Percentiles rank a stretch among this genome's conserved stretches.
phyloP scores from a whole-genome alignment of 2,888 invertebrate genomes.

The Nezara viridula region DNA sequence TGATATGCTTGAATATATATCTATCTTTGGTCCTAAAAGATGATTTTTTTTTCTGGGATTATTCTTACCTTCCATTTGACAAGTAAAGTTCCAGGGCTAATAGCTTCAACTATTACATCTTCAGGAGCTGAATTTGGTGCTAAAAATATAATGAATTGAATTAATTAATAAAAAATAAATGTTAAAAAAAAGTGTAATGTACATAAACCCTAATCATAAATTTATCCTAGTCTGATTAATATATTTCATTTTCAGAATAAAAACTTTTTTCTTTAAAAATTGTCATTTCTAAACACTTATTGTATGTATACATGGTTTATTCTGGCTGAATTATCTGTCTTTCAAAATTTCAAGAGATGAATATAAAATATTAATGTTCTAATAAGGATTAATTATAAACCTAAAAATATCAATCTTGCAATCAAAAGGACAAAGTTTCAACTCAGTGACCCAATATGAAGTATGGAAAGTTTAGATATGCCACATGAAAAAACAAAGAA shows the following conservation, averaged over 20 bases:
- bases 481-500: no score
- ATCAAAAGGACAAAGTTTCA: background rate
- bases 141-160: slow-evolving; percentile 65
- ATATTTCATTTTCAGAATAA: background rate
- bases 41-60: background rate
- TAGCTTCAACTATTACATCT: slow-evolving; percentile 70
- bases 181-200: background rate
- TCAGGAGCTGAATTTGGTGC: slow-evolving; percentile 71
- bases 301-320: no score
- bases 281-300: background rate
- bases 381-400: no score
- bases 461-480: no score
- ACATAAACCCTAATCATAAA: background rate
- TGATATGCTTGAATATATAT: no score
- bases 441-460: no score
- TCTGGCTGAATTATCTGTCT: no score
- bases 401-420: background rate
- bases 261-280: background rate
- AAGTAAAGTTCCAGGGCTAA: slow-evolving; percentile 70
- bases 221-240: background rate
- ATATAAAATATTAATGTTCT: no score
- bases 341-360: no score
- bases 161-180: background rate
- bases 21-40: no score
- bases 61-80: slow-evolving; percentile 70